Conservation (phyloP, 2,113 vertebrate genomes). For the Regulus satrapa region DNA sequence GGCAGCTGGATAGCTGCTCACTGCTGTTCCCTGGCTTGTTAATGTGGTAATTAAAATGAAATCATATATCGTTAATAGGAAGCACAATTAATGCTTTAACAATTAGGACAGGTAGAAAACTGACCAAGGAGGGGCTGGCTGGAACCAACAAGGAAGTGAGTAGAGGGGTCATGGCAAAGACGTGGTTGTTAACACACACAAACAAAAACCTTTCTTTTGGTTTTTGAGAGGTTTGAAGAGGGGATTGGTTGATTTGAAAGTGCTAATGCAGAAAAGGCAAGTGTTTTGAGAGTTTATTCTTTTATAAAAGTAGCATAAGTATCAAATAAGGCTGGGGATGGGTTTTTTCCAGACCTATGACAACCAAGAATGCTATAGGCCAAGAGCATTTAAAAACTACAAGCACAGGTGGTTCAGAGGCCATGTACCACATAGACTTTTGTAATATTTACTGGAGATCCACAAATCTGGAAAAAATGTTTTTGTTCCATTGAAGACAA, state of each 20-base stretch:
- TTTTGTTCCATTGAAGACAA: neutral
- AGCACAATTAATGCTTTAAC: neutral
- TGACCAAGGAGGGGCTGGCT: neutral
- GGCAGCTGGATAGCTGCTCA: neutral
- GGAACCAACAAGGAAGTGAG: neutral
- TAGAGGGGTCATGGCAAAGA: neutral
- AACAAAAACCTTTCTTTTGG: neutral
- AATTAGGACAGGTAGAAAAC: neutral
- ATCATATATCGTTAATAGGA: neutral
- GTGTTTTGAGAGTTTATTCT: rapidly evolving
- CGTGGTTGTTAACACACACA: rapidly evolving
- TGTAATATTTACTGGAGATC: neutral
- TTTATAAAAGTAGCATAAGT: neutral
- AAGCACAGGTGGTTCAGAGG: neutral
- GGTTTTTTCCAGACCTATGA: rapidly evolving
- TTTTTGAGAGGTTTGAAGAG: neutral
- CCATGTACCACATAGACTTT: neutral
- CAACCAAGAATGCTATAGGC: neutral
- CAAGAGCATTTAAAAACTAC: neutral
- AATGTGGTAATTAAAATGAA: neutral
- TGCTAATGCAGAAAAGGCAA: neutral
- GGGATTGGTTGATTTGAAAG: neutral
- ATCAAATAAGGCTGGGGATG: neutral
- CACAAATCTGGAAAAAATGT: neutral
- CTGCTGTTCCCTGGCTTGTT: neutral